Evolutionary conservation across 2,797 vertebrate genomes (phyloP).

Genomic region (Diceros bicornis): DNA sequence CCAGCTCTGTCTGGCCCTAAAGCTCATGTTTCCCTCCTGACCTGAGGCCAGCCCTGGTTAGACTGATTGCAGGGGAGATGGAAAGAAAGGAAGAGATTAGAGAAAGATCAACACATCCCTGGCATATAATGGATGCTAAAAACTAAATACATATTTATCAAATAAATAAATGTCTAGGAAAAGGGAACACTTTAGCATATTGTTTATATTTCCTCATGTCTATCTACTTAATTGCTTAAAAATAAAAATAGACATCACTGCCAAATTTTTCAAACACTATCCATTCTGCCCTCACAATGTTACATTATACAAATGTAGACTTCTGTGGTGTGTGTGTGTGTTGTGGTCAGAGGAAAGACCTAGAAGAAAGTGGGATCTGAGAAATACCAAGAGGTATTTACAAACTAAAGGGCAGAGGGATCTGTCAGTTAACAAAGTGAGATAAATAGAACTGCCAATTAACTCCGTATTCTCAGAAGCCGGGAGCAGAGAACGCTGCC

Average conservation of each 20-base stretch:
- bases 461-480: not conserved
- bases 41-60: not conserved
- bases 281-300: not conserved
- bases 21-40: not conserved
- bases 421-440: conserved; percentile 26
- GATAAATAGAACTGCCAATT: conserved; percentile 60
- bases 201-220: not conserved
- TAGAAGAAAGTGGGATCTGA: conserved; percentile 35
- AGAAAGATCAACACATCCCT: not conserved
- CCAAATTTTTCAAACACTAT: not conserved
- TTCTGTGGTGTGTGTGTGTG: too few species aligned
- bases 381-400: conserved; percentile 38
- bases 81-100: not conserved
- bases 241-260: not conserved
- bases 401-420: conserved; percentile 1
- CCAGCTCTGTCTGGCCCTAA: not conserved
- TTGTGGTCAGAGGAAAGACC: not conserved
- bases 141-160: not conserved
- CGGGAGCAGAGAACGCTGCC: not conserved
- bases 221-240: not conserved
- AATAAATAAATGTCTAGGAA: not conserved
- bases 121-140: not conserved
- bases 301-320: not conserved
- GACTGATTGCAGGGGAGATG: not conserved
- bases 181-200: not conserved